A percentile compares a stretch with the other conserved stretches of the same genome.
These are phyloP conservation scores for Girardinichthys multiradiatus DNA, from an alignment of 2,113 vertebrate species.

Conservation along the genomic window DNA sequence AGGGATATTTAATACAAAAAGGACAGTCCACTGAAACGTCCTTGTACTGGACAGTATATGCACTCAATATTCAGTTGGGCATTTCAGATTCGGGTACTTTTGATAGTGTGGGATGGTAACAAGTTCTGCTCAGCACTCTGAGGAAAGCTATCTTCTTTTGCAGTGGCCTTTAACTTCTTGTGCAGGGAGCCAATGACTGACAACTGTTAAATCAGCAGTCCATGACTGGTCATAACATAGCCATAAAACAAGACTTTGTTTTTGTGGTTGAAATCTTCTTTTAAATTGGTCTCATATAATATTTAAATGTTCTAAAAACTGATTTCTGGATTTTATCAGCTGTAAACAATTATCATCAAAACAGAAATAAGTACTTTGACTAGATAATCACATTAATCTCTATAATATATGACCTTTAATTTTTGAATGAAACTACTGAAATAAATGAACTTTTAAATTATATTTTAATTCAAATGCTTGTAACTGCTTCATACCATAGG, in stretches of 20 bases:
- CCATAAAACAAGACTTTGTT: no score
- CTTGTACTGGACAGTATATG: no score
- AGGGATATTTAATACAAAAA: not conserved
- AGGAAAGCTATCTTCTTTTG: not conserved
- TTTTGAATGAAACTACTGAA: not conserved
- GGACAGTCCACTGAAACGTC: not conserved
- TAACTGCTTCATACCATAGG: constrained; percentile 79
- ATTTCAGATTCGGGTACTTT: no score
- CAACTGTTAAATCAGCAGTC: no score
- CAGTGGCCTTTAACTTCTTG: not conserved
- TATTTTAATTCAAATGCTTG: not conserved
- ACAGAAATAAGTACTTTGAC: not conserved
- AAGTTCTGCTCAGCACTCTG: not conserved
- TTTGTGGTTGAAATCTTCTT: no score
- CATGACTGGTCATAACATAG: no score
- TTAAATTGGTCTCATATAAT: not conserved
- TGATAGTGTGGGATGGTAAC: no score
- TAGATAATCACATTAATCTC: not conserved
- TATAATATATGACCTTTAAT: not conserved
- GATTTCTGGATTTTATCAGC: not conserved
- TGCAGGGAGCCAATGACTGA: no score
- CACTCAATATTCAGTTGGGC: no score
- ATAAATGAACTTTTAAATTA: not conserved
- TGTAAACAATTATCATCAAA: not conserved
- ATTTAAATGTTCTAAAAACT: not conserved